Percentiles rank a stretch among this genome's conserved stretches.
Evolutionary conservation across 2,888 invertebrate genomes (phyloP).

Genomic region (Orthosia incerta): DNA sequence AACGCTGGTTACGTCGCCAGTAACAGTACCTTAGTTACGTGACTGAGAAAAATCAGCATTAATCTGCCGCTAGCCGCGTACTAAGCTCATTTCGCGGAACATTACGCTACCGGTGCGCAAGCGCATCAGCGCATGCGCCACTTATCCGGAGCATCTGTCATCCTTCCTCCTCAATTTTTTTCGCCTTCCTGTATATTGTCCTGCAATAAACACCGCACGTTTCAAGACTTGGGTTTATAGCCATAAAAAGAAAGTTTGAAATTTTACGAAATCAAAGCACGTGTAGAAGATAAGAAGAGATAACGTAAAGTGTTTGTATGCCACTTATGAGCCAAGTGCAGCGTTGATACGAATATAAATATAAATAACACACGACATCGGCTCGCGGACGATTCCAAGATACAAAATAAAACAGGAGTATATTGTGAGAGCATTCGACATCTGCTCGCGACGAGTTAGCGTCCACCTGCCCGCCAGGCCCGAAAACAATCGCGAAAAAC

Average conservation of each 20-base stretch:
- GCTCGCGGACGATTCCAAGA: slow-evolving; percentile 42
- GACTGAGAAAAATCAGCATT: slow-evolving; percentile 81
- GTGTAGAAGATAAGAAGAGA: slow-evolving; percentile 38
- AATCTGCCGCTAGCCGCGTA: slow-evolving; percentile 67
- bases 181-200: slow-evolving; percentile 56
- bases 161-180: slow-evolving; percentile 75
- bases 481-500: slow-evolving; percentile 85
- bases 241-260: slow-evolving; percentile 43
- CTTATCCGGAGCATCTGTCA: slow-evolving; percentile 74
- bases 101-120: slow-evolving; percentile 62
- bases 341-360: slow-evolving; percentile 45
- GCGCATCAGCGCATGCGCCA: slow-evolving; percentile 61
- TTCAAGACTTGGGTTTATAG: neutral
- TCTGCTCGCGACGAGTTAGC: slow-evolving; percentile 80
- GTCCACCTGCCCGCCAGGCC: slow-evolving; percentile 78
- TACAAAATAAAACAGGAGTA: slow-evolving; percentile 65
- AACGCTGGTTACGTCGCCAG: slow-evolving; percentile 60
- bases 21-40: slow-evolving; percentile 83
- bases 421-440: slow-evolving; percentile 73
- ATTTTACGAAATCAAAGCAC: slow-evolving; percentile 49
- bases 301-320: slow-evolving; percentile 34
- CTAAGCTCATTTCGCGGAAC: slow-evolving; percentile 64
- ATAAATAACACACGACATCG: slow-evolving; percentile 47
- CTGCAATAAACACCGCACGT: slow-evolving; percentile 37
- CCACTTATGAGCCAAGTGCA: slow-evolving; percentile 34